These are phyloP conservation scores for Urechis unicinctus DNA, from an alignment of 2,888 invertebrate genomes.

Conservation along the genomic window DNA sequence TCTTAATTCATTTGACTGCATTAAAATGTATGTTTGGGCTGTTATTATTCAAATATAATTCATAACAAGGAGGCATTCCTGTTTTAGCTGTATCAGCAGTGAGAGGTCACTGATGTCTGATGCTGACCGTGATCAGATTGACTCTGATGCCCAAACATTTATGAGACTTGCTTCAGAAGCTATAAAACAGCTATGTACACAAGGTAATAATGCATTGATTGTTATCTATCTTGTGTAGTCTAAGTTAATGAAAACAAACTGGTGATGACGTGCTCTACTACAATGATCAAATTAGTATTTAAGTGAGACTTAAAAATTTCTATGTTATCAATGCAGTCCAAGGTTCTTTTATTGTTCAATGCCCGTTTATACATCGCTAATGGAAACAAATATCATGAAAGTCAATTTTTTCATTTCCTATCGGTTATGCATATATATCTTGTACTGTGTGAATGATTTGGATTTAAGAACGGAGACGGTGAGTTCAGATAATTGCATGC, in stretches of 20 bases:
- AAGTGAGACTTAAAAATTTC: no score
- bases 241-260: no score
- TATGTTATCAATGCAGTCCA: background rate
- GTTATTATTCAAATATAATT: no score
- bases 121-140: constrained; percentile 78
- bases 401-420: background rate
- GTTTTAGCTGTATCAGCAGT: constrained; percentile 4
- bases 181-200: constrained; percentile 69
- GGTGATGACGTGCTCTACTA: no score
- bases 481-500: no score
- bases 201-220: constrained; percentile 42
- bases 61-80: background rate
- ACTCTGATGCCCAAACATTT: constrained; percentile 75
- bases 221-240: no score
- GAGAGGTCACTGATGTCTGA: constrained; percentile 71
- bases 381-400: background rate
- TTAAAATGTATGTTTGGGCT: no score
- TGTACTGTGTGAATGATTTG: background rate
- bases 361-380: background rate
- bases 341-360: background rate
- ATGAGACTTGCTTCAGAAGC: constrained; percentile 73
- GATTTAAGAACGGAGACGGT: no score
- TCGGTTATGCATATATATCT: background rate
- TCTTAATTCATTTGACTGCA: background rate
- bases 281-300: no score